A percentile compares a stretch with the other conserved stretches of the same genome.
Conservation (phyloP, 1,140 invertebrate genomes). For the Platorchestia sp. region DNA sequence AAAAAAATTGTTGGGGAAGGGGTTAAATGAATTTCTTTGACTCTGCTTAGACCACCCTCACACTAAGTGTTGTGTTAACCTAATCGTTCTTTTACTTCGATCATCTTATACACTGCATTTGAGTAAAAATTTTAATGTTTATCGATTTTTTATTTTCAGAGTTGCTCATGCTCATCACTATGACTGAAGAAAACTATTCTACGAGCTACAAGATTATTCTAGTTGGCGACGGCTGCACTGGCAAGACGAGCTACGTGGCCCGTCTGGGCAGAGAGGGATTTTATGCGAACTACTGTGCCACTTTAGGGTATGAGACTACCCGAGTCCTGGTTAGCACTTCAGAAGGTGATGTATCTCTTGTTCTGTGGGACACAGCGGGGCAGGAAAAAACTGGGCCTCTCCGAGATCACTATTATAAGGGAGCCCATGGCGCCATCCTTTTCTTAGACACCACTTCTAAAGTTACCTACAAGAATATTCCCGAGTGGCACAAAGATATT, state of each 20-base stretch:
- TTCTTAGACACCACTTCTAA: slow-evolving; percentile 99
- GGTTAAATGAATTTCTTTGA: no score
- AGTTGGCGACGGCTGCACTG: slow-evolving; percentile 99
- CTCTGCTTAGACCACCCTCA: no score
- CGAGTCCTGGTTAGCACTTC: slow-evolving; percentile 95
- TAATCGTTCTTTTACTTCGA: no score
- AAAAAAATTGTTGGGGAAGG: no score
- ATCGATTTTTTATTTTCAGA: no score
- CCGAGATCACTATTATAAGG: slow-evolving; percentile 99
- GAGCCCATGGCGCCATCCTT: slow-evolving; percentile 98
- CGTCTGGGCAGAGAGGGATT: slow-evolving; percentile 99
- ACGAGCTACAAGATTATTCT: slow-evolving; percentile 88
- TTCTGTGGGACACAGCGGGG: slow-evolving; percentile 99
- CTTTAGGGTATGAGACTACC: slow-evolving; percentile 99
- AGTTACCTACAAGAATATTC: slow-evolving; percentile 99
- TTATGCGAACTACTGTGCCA: slow-evolving; percentile 99
- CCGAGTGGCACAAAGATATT: slow-evolving; percentile 99
- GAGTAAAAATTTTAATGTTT: no score
- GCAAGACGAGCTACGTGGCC: slow-evolving; percentile 99
- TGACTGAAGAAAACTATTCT: not conserved
- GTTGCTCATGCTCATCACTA: no score
- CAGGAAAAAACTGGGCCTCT: slow-evolving; percentile 99
- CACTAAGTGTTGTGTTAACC: no score
- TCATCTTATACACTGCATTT: no score
- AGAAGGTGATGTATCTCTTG: slow-evolving; percentile 79